A percentile compares a stretch with the other conserved stretches of the same genome.
Evolutionary conservation across 1,140 invertebrate species (phyloP).

Genomic region (Uloborus diversus): DNA sequence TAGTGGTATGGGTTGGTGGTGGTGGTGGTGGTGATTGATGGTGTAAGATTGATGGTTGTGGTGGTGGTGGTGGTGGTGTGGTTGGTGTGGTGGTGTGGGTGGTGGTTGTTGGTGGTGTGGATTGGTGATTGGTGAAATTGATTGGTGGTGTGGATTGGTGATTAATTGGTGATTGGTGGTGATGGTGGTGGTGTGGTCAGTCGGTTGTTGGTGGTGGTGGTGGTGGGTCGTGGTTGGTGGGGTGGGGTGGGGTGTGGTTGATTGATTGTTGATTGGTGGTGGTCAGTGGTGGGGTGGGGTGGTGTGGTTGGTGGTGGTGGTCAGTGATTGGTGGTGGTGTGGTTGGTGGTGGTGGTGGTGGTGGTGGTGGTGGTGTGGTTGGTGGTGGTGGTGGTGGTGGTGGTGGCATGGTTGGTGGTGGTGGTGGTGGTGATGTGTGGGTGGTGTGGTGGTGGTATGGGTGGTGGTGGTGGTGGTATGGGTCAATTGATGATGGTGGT

Average conservation of each 20-base stretch:
- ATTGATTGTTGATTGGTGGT: not conserved
- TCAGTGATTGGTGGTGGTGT: not conserved
- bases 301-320: not conserved
- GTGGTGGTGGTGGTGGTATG: not conserved
- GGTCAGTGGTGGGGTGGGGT: not conserved
- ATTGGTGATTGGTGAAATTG: not conserved
- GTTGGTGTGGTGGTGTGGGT: not conserved
- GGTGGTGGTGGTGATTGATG: not conserved
- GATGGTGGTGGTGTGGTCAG: not conserved
- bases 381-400: not conserved
- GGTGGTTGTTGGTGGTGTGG: not conserved
- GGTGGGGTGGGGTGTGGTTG: not conserved
- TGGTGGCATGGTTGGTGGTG: not conserved
- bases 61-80: not conserved
- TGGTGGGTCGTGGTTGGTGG: not conserved
- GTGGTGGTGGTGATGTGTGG: not conserved
- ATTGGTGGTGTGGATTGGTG: not conserved
- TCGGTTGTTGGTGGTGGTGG: not conserved
- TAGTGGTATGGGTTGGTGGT: not conserved
- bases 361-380: not conserved
- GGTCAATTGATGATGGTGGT: not conserved
- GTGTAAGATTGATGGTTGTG: not conserved
- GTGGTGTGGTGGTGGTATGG: not conserved
- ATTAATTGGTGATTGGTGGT: not conserved
- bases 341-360: not conserved